phyloP scores from a whole-genome alignment of 2,113 vertebrate species.

The Thymallus thymallus region DNA sequence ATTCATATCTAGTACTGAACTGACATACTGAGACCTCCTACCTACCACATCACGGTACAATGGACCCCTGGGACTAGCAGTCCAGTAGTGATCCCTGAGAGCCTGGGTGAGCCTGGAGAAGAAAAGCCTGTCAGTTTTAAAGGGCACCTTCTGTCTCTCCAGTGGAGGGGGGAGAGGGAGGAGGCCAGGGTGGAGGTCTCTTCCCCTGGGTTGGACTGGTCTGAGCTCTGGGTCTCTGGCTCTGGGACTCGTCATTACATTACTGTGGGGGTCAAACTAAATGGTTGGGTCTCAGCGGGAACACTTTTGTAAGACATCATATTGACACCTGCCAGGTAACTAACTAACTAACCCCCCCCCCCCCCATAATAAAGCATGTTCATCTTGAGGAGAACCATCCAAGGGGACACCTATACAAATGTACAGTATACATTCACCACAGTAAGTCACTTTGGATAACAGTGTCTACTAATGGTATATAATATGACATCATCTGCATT shows the following conservation, averaged over 20 bases:
- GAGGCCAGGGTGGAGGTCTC: neutral
- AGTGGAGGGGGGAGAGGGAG: no score
- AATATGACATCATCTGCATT: no score
- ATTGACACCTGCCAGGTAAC: neutral
- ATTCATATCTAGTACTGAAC: neutral
- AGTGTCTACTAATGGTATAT: no score
- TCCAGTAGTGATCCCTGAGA: neutral
- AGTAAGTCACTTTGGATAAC: no score
- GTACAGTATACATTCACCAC: no score
- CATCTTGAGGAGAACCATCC: no score
- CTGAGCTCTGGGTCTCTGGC: neutral
- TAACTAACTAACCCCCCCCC: no score
- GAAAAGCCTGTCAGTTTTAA: neutral
- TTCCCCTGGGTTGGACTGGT: neutral
- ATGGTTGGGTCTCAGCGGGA: neutral
- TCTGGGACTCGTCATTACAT: neutral
- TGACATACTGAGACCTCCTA: neutral
- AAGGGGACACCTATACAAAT: no score
- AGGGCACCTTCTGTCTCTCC: conserved; percentile 25
- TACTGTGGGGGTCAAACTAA: neutral
- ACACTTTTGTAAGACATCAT: neutral
- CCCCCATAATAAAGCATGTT: no score
- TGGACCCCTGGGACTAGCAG: neutral
- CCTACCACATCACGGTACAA: neutral
- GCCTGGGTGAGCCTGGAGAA: neutral